Conservation (phyloP, 1,140 invertebrate species). For the Parapsyche elsis region DNA sequence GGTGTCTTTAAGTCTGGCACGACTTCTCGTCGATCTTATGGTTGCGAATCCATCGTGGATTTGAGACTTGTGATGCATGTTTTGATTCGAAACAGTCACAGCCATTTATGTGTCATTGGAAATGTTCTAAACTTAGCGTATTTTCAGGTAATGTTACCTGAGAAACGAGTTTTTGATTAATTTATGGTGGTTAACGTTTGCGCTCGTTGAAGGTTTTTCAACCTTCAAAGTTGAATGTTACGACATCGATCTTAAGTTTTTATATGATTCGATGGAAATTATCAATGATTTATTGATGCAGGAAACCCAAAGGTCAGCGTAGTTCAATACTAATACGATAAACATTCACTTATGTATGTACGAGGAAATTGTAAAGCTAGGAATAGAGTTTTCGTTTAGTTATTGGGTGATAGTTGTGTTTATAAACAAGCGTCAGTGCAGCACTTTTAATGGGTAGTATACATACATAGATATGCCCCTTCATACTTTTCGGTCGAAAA, state of each 20-base stretch:
- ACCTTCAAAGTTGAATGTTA: slow-evolving; percentile 9
- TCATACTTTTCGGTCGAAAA: too few species aligned
- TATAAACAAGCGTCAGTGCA: too few species aligned
- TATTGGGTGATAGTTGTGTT: too few species aligned
- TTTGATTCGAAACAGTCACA: slow-evolving; percentile 57
- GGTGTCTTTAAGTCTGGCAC: slow-evolving; percentile 62
- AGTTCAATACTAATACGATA: too few species aligned
- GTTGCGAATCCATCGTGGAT: slow-evolving; percentile 86
- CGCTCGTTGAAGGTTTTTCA: background rate
- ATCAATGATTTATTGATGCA: too few species aligned
- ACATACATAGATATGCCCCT: too few species aligned
- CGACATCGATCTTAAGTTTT: background rate
- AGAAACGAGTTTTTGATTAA: background rate
- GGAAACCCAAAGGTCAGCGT: too few species aligned
- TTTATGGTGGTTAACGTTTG: slow-evolving; percentile 17
- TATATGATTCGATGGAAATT: too few species aligned
- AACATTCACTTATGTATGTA: too few species aligned
- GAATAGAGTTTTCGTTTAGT: too few species aligned
- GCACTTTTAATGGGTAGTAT: too few species aligned
- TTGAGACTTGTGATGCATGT: slow-evolving; percentile 69
- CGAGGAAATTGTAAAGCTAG: too few species aligned
- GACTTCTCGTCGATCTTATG: slow-evolving; percentile 73
- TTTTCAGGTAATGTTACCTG: background rate
- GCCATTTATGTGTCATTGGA: slow-evolving; percentile 40
- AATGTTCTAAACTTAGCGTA: background rate